Evolutionary conservation across 2,797 vertebrate genomes (phyloP).

Genomic region (Pelodytes ibericus): DNA sequence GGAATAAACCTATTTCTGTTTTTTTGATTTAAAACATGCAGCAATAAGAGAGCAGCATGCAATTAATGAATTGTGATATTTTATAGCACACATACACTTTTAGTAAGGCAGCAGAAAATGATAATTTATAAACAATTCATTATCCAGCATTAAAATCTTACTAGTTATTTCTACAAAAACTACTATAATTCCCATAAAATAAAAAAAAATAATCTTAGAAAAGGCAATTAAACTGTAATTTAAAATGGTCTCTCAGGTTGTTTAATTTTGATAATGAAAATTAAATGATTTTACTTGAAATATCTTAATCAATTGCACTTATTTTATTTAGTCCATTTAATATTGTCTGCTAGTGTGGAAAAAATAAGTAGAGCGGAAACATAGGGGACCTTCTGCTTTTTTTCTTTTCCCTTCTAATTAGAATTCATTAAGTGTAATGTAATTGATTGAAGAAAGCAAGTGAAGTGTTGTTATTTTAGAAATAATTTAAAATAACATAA

Average conservation of each 20-base stretch:
- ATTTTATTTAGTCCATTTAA: slow-evolving; percentile 49
- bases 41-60: too few relatives aligned
- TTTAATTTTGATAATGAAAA: slow-evolving; percentile 22
- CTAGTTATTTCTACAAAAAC: too few relatives aligned
- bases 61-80: too few relatives aligned
- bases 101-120: too few relatives aligned
- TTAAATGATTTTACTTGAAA: slow-evolving; percentile 37
- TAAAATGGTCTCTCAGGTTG: not conserved
- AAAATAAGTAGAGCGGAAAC: slow-evolving; percentile 49
- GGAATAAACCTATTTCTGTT: too few relatives aligned
- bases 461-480: not conserved
- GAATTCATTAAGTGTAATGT: slow-evolving; percentile 33
- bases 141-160: too few relatives aligned
- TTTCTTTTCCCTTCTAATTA: slow-evolving; percentile 29
- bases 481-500: too few relatives aligned
- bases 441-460: slow-evolving; percentile 32
- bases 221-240: not conserved
- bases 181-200: too few relatives aligned
- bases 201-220: too few relatives aligned
- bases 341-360: slow-evolving; percentile 48
- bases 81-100: too few relatives aligned
- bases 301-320: slow-evolving; percentile 47
- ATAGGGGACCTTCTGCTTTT: slow-evolving; percentile 34
- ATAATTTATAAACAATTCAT: too few relatives aligned
- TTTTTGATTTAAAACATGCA: too few relatives aligned